Conservation (phyloP, 2,888 invertebrate species). For the Leistus spinibarbis region DNA sequence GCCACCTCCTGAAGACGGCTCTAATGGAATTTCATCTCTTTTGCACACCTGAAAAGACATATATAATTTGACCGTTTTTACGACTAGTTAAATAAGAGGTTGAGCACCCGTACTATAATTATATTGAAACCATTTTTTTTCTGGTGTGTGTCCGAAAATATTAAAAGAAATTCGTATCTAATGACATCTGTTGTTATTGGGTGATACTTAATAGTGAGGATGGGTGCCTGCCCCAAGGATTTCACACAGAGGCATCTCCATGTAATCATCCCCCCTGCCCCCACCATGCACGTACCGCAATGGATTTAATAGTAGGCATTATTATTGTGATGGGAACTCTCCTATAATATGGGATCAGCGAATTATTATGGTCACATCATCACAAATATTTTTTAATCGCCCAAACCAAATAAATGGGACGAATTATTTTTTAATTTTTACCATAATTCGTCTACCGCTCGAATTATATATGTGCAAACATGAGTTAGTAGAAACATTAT, state of each 20-base stretch:
- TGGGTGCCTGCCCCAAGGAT: not conserved
- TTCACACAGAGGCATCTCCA: not conserved
- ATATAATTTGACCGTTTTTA: conserved; percentile 45
- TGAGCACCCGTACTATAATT: conserved; percentile 42
- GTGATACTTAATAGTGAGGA: not conserved
- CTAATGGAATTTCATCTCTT: conserved; percentile 6
- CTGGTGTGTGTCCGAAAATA: conserved; percentile 41
- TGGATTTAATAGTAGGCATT: not conserved
- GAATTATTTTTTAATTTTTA: no score
- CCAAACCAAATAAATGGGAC: no score
- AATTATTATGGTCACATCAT: no score
- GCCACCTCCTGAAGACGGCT: not conserved
- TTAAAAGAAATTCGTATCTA: conserved; percentile 41
- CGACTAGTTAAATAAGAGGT: conserved; percentile 42
- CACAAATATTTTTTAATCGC: no score
- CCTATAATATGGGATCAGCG: no score
- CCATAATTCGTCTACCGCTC: no score
- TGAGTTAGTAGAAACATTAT: no score
- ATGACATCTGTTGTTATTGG: conserved; percentile 28
- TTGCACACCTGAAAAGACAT: conserved; percentile 23
- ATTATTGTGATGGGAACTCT: not conserved
- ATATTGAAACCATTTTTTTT: conserved; percentile 41
- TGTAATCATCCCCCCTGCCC: not conserved
- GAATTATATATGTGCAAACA: no score
- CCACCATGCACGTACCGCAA: not conserved